Percentiles rank a stretch among this genome's conserved stretches.
phyloP scores from a whole-genome alignment of 2,113 vertebrate genomes.

The Phasianus colchicus region DNA sequence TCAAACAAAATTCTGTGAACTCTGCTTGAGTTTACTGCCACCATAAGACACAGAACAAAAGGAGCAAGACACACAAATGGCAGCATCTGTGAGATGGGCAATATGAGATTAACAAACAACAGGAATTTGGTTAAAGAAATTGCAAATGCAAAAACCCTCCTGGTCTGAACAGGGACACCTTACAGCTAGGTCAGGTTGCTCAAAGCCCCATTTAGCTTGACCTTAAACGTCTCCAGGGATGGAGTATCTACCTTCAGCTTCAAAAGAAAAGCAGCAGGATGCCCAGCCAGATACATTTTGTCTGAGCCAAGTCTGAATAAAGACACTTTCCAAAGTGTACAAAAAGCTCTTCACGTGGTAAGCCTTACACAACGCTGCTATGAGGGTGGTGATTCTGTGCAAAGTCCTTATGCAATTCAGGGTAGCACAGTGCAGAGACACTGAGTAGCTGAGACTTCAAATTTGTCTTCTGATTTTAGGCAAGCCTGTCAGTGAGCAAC shows the following conservation, averaged over 20 bases:
- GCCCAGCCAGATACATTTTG: background rate
- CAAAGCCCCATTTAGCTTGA: too few relatives aligned
- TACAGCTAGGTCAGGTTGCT: too few relatives aligned
- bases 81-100: background rate
- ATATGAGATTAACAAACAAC: background rate
- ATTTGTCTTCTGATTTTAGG: background rate
- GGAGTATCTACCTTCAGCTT: too few relatives aligned
- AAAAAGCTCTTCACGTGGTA: background rate
- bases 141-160: background rate
- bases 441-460: background rate
- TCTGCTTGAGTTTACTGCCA: background rate
- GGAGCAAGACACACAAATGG: background rate
- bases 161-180: background rate
- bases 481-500: background rate
- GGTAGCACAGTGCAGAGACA: background rate
- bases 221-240: too few relatives aligned
- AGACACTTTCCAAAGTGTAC: background rate
- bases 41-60: background rate
- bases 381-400: background rate
- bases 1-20: background rate
- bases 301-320: background rate
- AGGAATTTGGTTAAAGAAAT: background rate
- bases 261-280: background rate
- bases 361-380: accelerated
- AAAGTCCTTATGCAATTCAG: background rate